These are phyloP conservation scores for Micronycteris hirsuta DNA, from an alignment of 2,113 vertebrate genomes.

Conservation along the genomic window DNA sequence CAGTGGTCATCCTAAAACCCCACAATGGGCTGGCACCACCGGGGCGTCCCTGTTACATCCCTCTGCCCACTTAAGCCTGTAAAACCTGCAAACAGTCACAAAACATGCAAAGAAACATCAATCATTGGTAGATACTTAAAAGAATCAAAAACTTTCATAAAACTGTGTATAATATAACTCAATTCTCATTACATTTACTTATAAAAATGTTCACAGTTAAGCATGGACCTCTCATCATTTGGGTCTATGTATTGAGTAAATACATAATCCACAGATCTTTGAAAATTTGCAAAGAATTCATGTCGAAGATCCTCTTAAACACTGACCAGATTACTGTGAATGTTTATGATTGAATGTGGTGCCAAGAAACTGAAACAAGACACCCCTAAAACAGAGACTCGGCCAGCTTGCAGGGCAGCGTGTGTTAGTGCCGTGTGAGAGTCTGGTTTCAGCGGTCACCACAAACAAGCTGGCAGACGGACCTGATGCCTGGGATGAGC, in stretches of 20 bases:
- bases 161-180: background rate
- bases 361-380: background rate
- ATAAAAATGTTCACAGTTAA: background rate
- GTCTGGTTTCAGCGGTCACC: background rate
- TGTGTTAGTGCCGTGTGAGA: too few relatives aligned
- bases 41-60: accelerated
- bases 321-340: background rate
- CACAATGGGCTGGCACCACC: too few relatives aligned
- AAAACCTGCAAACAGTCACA: background rate
- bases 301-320: background rate
- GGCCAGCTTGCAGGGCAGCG: background rate
- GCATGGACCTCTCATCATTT: too few relatives aligned
- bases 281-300: background rate
- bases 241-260: background rate
- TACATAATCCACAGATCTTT: background rate
- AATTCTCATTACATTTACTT: background rate
- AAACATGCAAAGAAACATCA: background rate
- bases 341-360: background rate
- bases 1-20: accelerated
- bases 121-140: background rate
- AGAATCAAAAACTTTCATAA: background rate
- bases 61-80: background rate
- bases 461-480: background rate
- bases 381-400: slow-evolving; percentile 20
- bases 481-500: background rate